phyloP scores from a whole-genome alignment of 2,113 vertebrate species.

The Zootoca vivipara region DNA sequence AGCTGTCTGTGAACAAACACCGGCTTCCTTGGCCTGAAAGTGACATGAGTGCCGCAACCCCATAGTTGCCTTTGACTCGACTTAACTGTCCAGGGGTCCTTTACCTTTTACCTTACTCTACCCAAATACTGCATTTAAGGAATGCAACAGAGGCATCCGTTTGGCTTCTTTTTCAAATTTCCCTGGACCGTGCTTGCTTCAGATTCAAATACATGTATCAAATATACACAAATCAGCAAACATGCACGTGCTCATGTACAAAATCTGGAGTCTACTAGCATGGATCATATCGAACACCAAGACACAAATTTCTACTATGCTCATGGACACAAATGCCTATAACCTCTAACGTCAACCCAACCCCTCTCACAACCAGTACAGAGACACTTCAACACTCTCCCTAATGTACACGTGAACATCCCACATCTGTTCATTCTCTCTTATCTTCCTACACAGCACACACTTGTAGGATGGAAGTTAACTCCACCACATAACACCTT shows the following conservation, averaged over 20 bases:
- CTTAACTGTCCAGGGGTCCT: too few species aligned
- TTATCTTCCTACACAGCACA: background rate
- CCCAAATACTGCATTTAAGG: background rate
- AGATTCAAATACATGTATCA: conserved; percentile 1
- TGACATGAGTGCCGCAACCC: too few species aligned
- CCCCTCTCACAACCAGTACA: background rate
- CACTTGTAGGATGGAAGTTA: background rate
- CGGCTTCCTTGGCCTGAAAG: too few species aligned
- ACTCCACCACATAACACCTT: background rate
- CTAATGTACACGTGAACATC: too few species aligned
- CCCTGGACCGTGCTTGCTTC: background rate
- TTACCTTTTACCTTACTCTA: too few species aligned
- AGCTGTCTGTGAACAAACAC: too few species aligned
- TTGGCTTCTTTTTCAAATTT: background rate
- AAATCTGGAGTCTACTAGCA: background rate
- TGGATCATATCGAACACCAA: too few species aligned
- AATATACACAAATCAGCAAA: background rate
- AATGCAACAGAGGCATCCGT: background rate
- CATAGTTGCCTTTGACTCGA: too few species aligned
- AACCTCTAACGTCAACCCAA: background rate
- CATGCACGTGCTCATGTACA: background rate
- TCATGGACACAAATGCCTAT: background rate
- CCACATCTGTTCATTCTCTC: background rate
- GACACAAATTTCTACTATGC: background rate
- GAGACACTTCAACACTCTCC: background rate